Evolutionary conservation across 2,888 invertebrate genomes (phyloP).

Genomic region (Caenorhabditis virilis): DNA sequence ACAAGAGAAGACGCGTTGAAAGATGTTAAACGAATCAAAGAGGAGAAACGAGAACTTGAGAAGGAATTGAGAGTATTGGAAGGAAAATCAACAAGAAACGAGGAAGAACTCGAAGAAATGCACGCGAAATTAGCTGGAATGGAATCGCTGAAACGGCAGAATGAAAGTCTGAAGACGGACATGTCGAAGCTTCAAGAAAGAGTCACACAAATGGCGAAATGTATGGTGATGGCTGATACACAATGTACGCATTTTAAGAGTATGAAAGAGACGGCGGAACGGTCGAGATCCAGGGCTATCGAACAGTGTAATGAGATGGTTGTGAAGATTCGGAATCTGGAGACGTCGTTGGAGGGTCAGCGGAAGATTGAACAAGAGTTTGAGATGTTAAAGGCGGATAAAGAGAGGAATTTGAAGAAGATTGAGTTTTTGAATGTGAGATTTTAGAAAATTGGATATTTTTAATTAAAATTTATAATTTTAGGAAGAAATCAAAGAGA

Average conservation of each 20-base stretch:
- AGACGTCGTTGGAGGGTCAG: conserved; percentile 15
- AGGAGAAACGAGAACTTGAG: neutral
- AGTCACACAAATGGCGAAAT: conserved; percentile 6
- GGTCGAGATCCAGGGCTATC: conserved; percentile 18
- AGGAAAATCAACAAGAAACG: neutral
- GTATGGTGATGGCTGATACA: conserved; percentile 16
- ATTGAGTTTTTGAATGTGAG: conserved; percentile 24
- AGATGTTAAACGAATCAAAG: conserved; percentile 1
- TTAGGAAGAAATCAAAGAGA: conserved; percentile 50
- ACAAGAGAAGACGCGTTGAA: conserved; percentile 10
- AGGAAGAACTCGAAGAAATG: conserved; percentile 17
- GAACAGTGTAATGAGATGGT: conserved; percentile 32
- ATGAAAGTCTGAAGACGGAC: conserved; percentile 16
- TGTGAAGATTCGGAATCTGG: conserved; percentile 10
- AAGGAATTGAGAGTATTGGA: neutral
- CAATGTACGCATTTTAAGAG: conserved; percentile 15
- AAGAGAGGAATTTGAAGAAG: conserved; percentile 16
- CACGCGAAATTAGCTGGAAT: conserved; percentile 8
- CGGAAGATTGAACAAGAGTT: conserved; percentile 25
- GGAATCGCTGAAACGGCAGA: conserved; percentile 8
- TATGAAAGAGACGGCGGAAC: conserved; percentile 15
- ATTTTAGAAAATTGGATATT: neutral
- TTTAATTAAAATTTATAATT: neutral
- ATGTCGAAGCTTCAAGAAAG: conserved; percentile 11
- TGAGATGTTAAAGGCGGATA: conserved; percentile 21